Evolutionary conservation across 1,140 invertebrate species (phyloP).

Genomic region (Drosophila repletoides): DNA sequence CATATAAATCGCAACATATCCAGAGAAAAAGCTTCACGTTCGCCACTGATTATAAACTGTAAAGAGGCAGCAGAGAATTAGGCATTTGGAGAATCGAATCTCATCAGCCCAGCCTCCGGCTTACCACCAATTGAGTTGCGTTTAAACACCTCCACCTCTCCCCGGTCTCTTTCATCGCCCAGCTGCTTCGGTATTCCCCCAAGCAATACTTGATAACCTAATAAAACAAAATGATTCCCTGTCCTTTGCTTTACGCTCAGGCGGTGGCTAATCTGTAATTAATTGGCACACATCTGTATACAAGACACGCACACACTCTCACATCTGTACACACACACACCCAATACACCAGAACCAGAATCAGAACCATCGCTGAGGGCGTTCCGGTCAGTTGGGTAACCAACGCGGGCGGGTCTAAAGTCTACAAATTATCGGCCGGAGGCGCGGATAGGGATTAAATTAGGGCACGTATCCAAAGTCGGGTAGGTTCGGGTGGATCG

Average conservation of each 20-base stretch:
- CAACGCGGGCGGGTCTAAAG: conserved; percentile 9
- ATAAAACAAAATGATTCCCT: conserved; percentile 43
- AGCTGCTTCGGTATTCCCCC: neutral
- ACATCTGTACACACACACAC: neutral
- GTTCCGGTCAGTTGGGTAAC: conserved; percentile 31
- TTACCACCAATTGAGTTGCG: conserved; percentile 31
- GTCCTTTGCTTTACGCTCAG: conserved; percentile 23
- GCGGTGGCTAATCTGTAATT: conserved; percentile 72
- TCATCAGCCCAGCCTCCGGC: neutral
- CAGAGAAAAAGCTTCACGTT: too few species aligned
- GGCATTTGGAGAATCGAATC: neutral
- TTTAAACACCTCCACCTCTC: conserved; percentile 11
- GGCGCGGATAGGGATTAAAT: conserved; percentile 8
- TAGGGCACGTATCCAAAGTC: conserved; percentile 13
- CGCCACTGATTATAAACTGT: conserved; percentile 2
- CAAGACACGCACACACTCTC: conserved; percentile 49
- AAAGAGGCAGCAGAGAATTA: conserved; percentile 4
- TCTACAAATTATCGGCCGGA: conserved; percentile 11
- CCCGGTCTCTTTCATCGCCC: neutral
- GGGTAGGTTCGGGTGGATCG: too few species aligned
- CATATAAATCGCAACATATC: too few species aligned
- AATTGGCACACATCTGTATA: conserved; percentile 70
- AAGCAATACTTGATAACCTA: conserved; percentile 46
- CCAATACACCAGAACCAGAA: neutral
- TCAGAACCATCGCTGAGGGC: neutral